Percentiles rank a stretch among this genome's conserved stretches.
Evolutionary conservation across 2,888 invertebrate genomes (phyloP).

Genomic region (Plebejus anna): DNA sequence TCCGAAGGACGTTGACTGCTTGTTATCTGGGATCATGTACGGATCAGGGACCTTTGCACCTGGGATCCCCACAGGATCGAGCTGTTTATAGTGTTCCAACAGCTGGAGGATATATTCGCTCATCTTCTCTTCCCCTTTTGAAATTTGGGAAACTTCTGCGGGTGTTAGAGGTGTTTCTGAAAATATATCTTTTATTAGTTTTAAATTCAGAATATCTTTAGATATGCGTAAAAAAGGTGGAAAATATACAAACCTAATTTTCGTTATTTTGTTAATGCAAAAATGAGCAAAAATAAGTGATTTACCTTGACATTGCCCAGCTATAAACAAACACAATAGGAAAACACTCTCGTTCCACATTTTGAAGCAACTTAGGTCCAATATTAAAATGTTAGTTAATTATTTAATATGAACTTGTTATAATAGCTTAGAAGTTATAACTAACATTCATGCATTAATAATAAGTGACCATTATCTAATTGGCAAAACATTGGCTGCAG

Average conservation of each 20-base stretch:
- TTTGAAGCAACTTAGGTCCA: background rate
- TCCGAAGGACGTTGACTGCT: conserved; percentile 85
- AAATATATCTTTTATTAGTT: background rate
- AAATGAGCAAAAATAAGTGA: background rate
- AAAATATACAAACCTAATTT: background rate
- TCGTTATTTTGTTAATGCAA: background rate
- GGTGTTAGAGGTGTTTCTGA: background rate
- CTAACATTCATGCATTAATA: background rate
- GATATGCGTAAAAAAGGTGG: background rate
- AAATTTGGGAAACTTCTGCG: background rate
- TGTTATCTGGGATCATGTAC: conserved; percentile 87
- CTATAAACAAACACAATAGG: background rate
- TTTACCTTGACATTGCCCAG: conserved; percentile 8
- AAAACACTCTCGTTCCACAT: background rate
- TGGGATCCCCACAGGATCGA: conserved; percentile 89
- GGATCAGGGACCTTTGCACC: conserved; percentile 90
- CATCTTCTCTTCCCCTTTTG: conserved; percentile 82
- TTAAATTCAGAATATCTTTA: background rate
- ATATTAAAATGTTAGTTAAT: background rate
- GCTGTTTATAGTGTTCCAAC: conserved; percentile 90
- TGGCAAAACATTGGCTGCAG: background rate
- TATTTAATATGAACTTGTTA: background rate
- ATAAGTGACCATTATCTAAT: background rate
- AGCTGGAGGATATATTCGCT: conserved; percentile 85
- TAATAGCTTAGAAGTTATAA: background rate